Conservation (phyloP, 2,113 vertebrate genomes). For the Accipiter cooperii region DNA sequence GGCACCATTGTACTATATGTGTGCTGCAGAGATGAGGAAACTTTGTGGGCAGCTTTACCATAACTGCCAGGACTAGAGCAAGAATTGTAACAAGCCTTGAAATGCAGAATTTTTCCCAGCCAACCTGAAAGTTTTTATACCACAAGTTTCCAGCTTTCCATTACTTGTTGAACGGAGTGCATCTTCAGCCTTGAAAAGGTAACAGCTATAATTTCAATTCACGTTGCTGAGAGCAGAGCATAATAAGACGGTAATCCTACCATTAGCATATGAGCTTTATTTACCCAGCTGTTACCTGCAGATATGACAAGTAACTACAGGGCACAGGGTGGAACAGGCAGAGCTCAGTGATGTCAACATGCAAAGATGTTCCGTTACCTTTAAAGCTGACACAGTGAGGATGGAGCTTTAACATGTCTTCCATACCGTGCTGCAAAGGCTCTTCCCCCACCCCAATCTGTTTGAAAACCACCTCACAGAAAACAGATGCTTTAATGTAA, state of each 20-base stretch:
- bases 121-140: background rate
- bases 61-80: background rate
- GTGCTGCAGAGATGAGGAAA: background rate
- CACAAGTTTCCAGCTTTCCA: background rate
- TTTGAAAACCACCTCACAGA: background rate
- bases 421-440: background rate
- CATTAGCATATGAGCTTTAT: background rate
- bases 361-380: background rate
- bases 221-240: background rate
- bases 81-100: background rate
- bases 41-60: background rate
- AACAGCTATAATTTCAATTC: background rate
- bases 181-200: background rate
- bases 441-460: background rate
- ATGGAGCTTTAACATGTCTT: background rate
- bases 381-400: background rate
- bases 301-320: background rate
- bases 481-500: background rate
- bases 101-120: background rate
- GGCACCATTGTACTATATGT: background rate
- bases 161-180: background rate
- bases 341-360: background rate
- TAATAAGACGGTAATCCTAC: background rate
- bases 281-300: slow-evolving; percentile 1
- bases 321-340: background rate